Evolutionary conservation across 2,888 invertebrate genomes (phyloP).

Genomic region (Helobdella robusta): DNA sequence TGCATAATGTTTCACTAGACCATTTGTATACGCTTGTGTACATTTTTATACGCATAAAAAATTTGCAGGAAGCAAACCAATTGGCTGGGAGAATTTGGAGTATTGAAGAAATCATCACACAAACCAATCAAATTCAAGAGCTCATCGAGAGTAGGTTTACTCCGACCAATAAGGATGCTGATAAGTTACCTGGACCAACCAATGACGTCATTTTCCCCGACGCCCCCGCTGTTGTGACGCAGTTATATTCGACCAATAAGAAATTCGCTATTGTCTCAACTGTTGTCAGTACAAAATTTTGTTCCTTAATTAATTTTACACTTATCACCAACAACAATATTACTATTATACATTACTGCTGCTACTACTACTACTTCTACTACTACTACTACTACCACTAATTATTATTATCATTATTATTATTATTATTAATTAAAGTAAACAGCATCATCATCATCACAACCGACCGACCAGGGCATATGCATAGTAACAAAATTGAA

Average conservation of each 20-base stretch:
- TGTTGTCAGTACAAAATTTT: constrained; percentile 55
- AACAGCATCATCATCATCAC: background rate
- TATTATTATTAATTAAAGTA: background rate
- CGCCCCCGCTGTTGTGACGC: constrained; percentile 62
- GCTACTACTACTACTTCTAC: no score
- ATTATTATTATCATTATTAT: background rate
- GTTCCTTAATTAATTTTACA: no score
- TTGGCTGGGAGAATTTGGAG: constrained; percentile 84
- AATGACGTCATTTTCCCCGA: constrained; percentile 41
- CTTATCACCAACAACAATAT: no score
- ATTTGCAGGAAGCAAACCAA: constrained; percentile 59
- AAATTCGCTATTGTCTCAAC: constrained; percentile 78
- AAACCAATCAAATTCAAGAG: background rate
- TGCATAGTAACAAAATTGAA: constrained; percentile 72
- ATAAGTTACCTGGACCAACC: background rate
- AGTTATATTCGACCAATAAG: constrained; percentile 63
- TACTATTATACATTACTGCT: background rate
- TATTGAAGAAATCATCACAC: constrained; percentile 58
- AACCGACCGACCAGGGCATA: constrained; percentile 56
- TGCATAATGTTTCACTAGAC: no score
- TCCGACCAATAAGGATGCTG: background rate
- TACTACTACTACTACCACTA: background rate
- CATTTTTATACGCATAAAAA: background rate
- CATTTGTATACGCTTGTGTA: no score
- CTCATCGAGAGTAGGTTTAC: background rate